Base-by-base conservation (phyloP, 2,888 invertebrate genomes). In the Pomacea canaliculata region DNA sequence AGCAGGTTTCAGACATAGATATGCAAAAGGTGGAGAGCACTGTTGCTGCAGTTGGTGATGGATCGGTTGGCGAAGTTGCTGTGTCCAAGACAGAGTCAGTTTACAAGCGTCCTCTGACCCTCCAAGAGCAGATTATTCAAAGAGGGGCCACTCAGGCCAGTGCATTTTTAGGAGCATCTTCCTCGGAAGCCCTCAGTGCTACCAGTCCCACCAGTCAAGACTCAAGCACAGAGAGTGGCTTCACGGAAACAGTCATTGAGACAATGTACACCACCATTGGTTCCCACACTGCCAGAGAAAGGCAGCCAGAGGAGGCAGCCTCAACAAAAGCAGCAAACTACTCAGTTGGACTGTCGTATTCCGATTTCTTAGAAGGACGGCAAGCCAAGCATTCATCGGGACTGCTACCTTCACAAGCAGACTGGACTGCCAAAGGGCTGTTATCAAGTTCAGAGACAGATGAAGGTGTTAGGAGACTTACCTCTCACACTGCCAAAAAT, bases 91-190 rank as follows among this genome's bases (percentile, higher is more conserved):
- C 66, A 70, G 49, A 73, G 56, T 67, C 12, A n/a, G 59, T 63
- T 19, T 71, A 62, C 7, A 51, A 18, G 37, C 71, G 59, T 8
- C 48, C 63, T 7, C 71, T 78, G 18, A 71, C 71, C 70, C 46
- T 71, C n/a, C 66, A 77, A 51, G 77, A 77, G 59, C 65, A 76
- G 62, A 73, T 76, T 7, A 27, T 71, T 60, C 70, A 77, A 27
- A 51, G 70, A 60, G 75, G 73, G 27, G 68, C 73, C 56, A 70
- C n/a, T 51, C 77, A 77, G 68, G 76, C 76, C 3, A 60, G 19
- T 8, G 75, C 76, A 1, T 76, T 69, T 37, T n/a, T 71, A n/a
- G 69, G 69, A 37, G 69, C 74, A 9, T 74, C 74, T 0, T 74
- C 74, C n/a, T 60, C 60, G 1, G 68, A 13, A n/a, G 59, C 59